Percentiles rank a stretch among this genome's conserved stretches.
phyloP scores from a whole-genome alignment of 1,140 invertebrate genomes.

The Brachionus asplanchnoidis region DNA sequence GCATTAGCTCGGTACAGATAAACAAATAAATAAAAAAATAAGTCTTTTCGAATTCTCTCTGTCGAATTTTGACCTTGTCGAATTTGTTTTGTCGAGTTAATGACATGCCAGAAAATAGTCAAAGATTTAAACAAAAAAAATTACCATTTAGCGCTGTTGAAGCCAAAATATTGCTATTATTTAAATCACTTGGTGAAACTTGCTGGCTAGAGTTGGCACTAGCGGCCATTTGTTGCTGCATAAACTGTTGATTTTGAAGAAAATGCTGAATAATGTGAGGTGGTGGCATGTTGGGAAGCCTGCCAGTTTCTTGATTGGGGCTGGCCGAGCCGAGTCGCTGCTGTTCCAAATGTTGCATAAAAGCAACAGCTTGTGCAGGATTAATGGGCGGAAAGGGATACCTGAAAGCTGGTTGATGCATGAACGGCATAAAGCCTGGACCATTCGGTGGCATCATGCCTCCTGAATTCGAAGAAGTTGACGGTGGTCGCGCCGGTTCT shows the following conservation, averaged over 20 bases:
- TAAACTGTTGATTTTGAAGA: neutral
- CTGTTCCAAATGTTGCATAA: constrained; percentile 32
- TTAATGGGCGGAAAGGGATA: constrained; percentile 20
- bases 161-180: constrained; percentile 8
- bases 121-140: too few relatives aligned
- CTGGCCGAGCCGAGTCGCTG: neutral
- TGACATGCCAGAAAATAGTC: too few relatives aligned
- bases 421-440: neutral
- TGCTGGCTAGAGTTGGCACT: constrained; percentile 31
- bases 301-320: neutral
- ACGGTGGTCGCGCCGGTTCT: neutral
- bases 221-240: constrained; percentile 1
- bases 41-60: too few relatives aligned
- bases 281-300: neutral
- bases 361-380: constrained; percentile 8
- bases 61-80: too few relatives aligned
- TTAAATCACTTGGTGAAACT: constrained; percentile 5
- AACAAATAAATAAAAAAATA: too few relatives aligned
- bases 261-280: neutral
- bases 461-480: constrained; percentile 4
- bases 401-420: neutral
- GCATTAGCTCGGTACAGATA: too few relatives aligned
- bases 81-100: too few relatives aligned
- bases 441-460: neutral
- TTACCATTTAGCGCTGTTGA: constrained; percentile 28